Evolutionary conservation across 2,113 vertebrate species (phyloP).

Genomic region (Malurus elegans): DNA sequence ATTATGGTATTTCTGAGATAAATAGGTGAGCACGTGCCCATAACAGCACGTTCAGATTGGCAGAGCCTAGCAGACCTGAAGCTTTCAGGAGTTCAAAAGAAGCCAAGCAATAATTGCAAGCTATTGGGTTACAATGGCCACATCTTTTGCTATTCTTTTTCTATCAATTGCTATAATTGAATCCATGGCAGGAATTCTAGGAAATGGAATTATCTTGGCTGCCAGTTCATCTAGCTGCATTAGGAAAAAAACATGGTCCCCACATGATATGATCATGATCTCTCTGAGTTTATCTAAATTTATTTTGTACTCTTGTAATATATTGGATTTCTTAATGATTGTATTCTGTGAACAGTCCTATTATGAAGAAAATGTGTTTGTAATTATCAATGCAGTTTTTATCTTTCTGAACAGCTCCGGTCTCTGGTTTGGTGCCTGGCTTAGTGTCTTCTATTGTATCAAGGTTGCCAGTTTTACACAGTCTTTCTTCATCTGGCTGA

Average conservation of each 20-base stretch:
- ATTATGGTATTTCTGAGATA: background rate
- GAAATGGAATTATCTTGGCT: background rate
- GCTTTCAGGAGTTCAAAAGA: background rate
- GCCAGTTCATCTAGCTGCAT: background rate
- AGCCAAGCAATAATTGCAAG: background rate
- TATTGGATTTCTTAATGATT: background rate
- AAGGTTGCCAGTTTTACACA: background rate
- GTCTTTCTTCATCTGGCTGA: conserved; percentile 29
- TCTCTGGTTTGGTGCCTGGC: background rate
- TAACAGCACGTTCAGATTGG: background rate
- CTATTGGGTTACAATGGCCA: background rate
- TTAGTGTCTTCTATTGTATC: conserved; percentile 23
- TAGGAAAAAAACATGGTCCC: background rate
- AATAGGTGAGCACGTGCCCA: background rate
- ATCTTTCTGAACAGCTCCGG: background rate
- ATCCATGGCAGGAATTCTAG: background rate
- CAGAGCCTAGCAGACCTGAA: background rate
- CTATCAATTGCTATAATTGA: background rate
- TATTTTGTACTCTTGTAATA: background rate
- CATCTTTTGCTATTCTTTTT: background rate
- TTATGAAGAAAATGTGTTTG: background rate
- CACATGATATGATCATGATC: background rate
- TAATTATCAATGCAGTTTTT: background rate
- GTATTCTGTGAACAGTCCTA: background rate
- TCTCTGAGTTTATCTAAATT: background rate